Evolutionary conservation across 2,888 invertebrate genomes (phyloP).

Genomic region (Drosophila bunnanda): DNA sequence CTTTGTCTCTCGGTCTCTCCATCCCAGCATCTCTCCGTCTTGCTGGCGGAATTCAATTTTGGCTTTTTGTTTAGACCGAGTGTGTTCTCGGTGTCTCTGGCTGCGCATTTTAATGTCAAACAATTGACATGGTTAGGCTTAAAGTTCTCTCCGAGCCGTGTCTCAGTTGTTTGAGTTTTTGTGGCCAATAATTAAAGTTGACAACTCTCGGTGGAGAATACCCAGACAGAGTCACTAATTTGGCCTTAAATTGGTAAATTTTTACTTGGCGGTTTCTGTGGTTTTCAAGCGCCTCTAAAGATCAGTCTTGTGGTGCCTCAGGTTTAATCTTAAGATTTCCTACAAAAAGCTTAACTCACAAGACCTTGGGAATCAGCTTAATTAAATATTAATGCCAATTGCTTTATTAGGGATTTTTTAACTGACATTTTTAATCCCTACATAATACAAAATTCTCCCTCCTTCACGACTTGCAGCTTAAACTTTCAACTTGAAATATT

Average conservation of each 20-base stretch:
- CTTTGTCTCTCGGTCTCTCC: constrained; percentile 14
- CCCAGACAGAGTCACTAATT: constrained; percentile 40
- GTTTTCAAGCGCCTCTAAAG: neutral
- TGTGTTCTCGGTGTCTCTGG: constrained; percentile 47
- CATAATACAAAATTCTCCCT: neutral
- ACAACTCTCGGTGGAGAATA: constrained; percentile 52
- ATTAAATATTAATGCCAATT: neutral
- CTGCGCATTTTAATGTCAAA: constrained; percentile 72
- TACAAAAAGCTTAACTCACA: neutral
- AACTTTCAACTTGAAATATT: constrained; percentile 14
- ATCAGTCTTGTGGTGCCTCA: neutral
- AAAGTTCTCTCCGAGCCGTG: constrained; percentile 23
- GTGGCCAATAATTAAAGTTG: constrained; percentile 72
- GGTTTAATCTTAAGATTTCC: neutral
- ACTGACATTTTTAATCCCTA: neutral
- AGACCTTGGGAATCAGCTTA: neutral
- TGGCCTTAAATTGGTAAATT: constrained; percentile 44
- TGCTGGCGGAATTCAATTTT: constrained; percentile 70
- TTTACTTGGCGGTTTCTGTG: constrained; percentile 29
- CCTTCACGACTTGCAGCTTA: neutral
- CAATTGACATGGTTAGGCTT: constrained; percentile 73
- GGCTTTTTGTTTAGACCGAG: constrained; percentile 49
- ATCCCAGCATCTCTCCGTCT: constrained; percentile 6
- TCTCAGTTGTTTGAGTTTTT: constrained; percentile 46
- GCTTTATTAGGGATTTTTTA: neutral